Base-by-base conservation (phyloP, 2,888 invertebrate genomes). In the Papilio protenor region DNA sequence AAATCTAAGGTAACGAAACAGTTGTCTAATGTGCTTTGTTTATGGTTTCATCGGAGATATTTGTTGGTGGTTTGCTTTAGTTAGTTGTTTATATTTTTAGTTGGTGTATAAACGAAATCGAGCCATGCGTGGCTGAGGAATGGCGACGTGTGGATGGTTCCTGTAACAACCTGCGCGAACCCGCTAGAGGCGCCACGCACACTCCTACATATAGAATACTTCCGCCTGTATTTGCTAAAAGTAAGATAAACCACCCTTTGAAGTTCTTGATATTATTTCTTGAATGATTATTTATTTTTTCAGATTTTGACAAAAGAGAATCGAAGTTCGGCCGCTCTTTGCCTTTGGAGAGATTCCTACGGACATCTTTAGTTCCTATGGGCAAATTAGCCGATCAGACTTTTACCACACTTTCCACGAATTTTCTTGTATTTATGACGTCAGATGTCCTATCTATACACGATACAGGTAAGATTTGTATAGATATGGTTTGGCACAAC, bases 361-460 rank as follows among this genome's bases (percentile, higher is more conserved):
- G 89, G 33, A 90, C 89, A 2, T 82, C 80, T 0, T 79, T 89
- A 0, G 64, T 89, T 0, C 81, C 87, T 0, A 86, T 83, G 12
- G 91, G 90, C 0, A 84, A 82, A 1, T 83, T 87, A 0, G 84
- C 88, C 0, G 84, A 86, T 71, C 82, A 79, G 16, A 75, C 27
- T 1, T 40, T 40, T 40, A 40, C 40, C 0, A 40, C 40, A 1
- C 81, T 89, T 11, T 82, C 84, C 2, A 80, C 85, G 12, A 83
- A 89, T 73, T 83, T 79, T 52, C 75, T 87, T 18, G 81, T 85
- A 4, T 87, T 86, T 59, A 81, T 85, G 80, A 79, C 86, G 0
- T 81, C 82, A 5, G 89, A 89, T 81, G 75, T 87, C 0, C 81
- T 86, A 2, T 87, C 88, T 16, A 79, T 87, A 27, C 88, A 90